Base-by-base conservation (phyloP, 2,113 vertebrate genomes). In the Channa maculata region DNA sequence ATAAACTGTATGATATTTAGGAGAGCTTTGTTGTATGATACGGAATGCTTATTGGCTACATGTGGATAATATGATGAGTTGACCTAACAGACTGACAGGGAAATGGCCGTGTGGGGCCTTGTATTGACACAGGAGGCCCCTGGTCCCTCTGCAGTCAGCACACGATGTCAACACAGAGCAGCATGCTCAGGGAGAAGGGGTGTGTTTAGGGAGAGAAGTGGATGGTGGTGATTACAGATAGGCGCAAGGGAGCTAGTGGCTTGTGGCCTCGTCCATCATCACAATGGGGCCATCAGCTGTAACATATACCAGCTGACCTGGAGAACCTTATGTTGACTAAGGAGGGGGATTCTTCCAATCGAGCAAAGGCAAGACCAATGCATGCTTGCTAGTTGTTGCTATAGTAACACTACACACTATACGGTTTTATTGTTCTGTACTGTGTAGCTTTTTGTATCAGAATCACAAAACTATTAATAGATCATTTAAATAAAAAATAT, bases 251-350 rank as follows among this genome's bases (percentile, higher is more conserved):
- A 15, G 3, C 12, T 51, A 15, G 46, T 57, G 65, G 75, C 70
- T 74, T 79, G 74, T 77, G 78, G 65, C 66, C 80, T 89, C 73
- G 75, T 91, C 88, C 63, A 75, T 92, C 91, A 91, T 80, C 86
- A 15, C 58, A 2, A 67, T 53, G 57, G 51, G 79, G 85, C 83
- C 85, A 92, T 91, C 85, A 82, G 75, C 66, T 89, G 89, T 91
- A 90, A 90, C 75, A 7, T 62, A 87, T n/a, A 86, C 83, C 86
- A 77, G 77, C 71, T 88, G 89, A 88, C 72, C 82, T 37, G 6
- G 59, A 60, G 64, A 80, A 50, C 76, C 53, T 70, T 49, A 13
- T 24, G 24, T 24, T 24, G 24, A 24, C 24, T 1, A 14, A 38
- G 58, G 53, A 8, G 60, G 14, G 46, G 51, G 4, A 63, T 65